Evolutionary conservation across 2,113 vertebrate species (phyloP).

Genomic region (Anhinga anhinga): DNA sequence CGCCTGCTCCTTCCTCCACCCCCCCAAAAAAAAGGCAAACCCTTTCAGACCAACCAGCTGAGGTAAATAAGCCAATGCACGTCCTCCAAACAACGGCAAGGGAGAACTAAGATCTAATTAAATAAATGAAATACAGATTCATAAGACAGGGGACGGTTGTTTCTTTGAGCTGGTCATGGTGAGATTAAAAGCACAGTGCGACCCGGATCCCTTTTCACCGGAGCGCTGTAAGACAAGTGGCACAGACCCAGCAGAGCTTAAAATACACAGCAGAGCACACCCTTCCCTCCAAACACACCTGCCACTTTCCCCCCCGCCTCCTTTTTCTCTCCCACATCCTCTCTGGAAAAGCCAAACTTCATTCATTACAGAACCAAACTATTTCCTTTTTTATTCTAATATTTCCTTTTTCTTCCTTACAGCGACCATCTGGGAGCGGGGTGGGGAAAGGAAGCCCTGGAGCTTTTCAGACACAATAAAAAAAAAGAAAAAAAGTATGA

Average conservation of each 20-base stretch:
- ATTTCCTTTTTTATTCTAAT: constrained; percentile 87
- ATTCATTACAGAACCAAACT: constrained; percentile 45
- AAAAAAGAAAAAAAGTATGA: neutral
- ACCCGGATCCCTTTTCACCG: neutral
- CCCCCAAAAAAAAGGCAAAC: neutral
- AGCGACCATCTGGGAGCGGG: neutral
- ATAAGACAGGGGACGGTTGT: neutral
- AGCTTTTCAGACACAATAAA: neutral
- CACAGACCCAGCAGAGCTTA: constrained; percentile 39
- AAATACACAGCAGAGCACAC: constrained; percentile 47
- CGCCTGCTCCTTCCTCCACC: neutral
- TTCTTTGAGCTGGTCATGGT: neutral
- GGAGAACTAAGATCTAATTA: neutral
- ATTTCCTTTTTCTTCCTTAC: constrained; percentile 68
- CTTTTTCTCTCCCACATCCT: constrained; percentile 68
- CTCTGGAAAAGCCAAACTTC: constrained; percentile 69
- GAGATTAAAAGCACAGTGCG: constrained; percentile 22
- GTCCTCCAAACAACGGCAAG: neutral
- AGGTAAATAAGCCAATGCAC: neutral
- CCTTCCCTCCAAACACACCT: constrained; percentile 77
- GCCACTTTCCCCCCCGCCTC: constrained; percentile 54
- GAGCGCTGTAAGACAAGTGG: neutral
- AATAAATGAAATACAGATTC: neutral
- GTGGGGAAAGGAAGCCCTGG: neutral
- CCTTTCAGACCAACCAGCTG: neutral